phyloP scores from a whole-genome alignment of 2,797 vertebrate species.

The Aulostomus chinensis region DNA sequence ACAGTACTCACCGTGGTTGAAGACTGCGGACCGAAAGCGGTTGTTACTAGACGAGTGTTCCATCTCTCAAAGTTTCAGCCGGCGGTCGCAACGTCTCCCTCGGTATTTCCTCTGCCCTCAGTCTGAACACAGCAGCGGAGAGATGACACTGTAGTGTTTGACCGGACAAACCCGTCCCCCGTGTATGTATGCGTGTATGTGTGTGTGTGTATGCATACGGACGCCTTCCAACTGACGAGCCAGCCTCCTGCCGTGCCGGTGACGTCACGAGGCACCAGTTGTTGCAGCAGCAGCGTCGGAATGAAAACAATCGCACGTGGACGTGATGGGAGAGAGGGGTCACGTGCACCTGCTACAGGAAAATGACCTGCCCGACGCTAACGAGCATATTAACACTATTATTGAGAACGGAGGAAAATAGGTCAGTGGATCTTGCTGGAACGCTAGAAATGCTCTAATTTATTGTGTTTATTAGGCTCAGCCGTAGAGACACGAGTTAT shows the following conservation, averaged over 20 bases:
- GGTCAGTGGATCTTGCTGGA: too few relatives aligned
- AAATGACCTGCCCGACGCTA: too few relatives aligned
- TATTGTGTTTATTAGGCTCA: too few relatives aligned
- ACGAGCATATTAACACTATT: too few relatives aligned
- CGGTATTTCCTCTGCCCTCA: slow-evolving; percentile 32
- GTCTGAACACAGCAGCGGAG: slow-evolving; percentile 10
- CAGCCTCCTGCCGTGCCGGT: slow-evolving; percentile 37
- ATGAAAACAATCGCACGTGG: slow-evolving; percentile 86
- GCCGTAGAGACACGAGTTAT: too few relatives aligned
- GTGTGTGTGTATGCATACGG: too few relatives aligned
- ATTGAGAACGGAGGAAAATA: too few relatives aligned
- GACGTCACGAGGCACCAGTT: slow-evolving; percentile 68
- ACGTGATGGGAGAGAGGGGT: slow-evolving; percentile 34
- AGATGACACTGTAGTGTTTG: slow-evolving; percentile 33
- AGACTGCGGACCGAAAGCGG: slow-evolving; percentile 75
- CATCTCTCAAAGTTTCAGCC: slow-evolving; percentile 67
- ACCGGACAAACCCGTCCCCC: slow-evolving; percentile 51
- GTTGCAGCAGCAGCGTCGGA: slow-evolving; percentile 52
- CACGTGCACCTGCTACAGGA: slow-evolving; percentile 41
- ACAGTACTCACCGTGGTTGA: slow-evolving; percentile 80
- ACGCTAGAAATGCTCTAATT: too few relatives aligned
- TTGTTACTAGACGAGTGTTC: slow-evolving; percentile 74
- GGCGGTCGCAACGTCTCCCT: slow-evolving; percentile 18
- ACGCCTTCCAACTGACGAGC: too few relatives aligned
- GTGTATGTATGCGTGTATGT: background rate